phyloP scores from a whole-genome alignment of 2,797 vertebrate genomes.

The Lemur catta region DNA sequence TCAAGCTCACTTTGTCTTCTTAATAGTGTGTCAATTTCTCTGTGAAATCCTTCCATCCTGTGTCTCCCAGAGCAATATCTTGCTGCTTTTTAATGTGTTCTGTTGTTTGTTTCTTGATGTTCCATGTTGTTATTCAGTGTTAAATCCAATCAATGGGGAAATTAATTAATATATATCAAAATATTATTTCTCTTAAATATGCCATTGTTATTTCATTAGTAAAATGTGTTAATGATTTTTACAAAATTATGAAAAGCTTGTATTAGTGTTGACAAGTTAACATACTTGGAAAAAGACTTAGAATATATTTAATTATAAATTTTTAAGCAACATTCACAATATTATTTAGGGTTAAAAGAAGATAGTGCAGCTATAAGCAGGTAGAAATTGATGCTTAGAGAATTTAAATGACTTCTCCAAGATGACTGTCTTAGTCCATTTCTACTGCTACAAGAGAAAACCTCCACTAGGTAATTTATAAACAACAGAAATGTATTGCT shows the following conservation, averaged over 20 bases:
- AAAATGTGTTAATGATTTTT: conserved; percentile 34
- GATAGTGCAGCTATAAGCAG: not conserved
- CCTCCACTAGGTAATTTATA: not conserved
- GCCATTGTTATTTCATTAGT: conserved; percentile 39
- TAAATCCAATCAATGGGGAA: conserved; percentile 39
- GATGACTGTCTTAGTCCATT: not conserved
- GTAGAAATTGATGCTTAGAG: not conserved
- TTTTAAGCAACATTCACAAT: conserved; percentile 30
- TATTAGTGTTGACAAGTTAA: conserved; percentile 47
- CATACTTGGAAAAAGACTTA: not conserved
- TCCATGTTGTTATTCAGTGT: conserved; percentile 7
- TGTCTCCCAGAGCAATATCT: not conserved
- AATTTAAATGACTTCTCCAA: conserved; percentile 2
- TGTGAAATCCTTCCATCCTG: not conserved
- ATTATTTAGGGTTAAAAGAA: not conserved
- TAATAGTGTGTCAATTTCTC: not conserved
- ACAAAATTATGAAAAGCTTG: conserved; percentile 18
- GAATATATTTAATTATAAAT: not conserved
- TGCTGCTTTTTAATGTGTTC: not conserved
- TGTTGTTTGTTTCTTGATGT: conserved; percentile 10
- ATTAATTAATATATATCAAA: not conserved
- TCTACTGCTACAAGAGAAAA: not conserved
- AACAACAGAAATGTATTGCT: not conserved
- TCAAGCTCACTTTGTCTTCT: not conserved
- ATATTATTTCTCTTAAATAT: conserved; percentile 28